Base-by-base conservation (phyloP, 2,113 vertebrate species). In the Apistogramma diplotaenia region DNA sequence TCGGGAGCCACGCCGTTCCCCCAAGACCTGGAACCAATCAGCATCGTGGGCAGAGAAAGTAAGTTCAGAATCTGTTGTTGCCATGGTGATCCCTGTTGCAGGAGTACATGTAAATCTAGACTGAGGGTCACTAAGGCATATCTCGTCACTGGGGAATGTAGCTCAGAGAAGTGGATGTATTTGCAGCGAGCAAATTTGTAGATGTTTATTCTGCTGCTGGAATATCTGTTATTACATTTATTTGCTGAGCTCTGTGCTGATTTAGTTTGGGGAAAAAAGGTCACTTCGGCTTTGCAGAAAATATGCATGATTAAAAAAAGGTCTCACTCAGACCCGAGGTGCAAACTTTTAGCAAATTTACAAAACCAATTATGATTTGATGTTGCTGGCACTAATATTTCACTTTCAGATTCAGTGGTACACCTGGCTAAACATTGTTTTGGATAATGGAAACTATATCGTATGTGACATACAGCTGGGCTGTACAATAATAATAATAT, bases 1-100 rank as follows among this genome's bases (percentile, higher is more conserved):
- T 86, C 87, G 8, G 95, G 89, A 65, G 92, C 87, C 58, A 81
- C 86, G 5, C 94, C 95, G 62, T 96, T 96, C 83, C 95, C 95
- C 74, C 95, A 94, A 67, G 95, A 96, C 90, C 89, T 95, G 88
- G 95, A 96, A 74, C 94, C 95, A 27, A 93, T 96, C 94, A 93
- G 92, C 89, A 51, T 85, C 1, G 91, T 95, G 73, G 93, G 92
- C 76, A 91, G 89, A 85, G 94, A 94, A 46, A 51, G 95, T 96
- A 62, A 94, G 95, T 92, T 76, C n/a, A 19, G 15, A 19, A 54
- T 55, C 3, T 19, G 23, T 65, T 56, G 67, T 89, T 89, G 78
- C 84, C 77, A 82, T 85, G 65, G 86, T n/a, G 74, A 90, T 37
- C 27, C 15, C 25, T 10, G n/a, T 46, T 61, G 37, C 77, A 74